Conservation (phyloP, 2,113 vertebrate genomes). For the Laticauda laticaudata region DNA sequence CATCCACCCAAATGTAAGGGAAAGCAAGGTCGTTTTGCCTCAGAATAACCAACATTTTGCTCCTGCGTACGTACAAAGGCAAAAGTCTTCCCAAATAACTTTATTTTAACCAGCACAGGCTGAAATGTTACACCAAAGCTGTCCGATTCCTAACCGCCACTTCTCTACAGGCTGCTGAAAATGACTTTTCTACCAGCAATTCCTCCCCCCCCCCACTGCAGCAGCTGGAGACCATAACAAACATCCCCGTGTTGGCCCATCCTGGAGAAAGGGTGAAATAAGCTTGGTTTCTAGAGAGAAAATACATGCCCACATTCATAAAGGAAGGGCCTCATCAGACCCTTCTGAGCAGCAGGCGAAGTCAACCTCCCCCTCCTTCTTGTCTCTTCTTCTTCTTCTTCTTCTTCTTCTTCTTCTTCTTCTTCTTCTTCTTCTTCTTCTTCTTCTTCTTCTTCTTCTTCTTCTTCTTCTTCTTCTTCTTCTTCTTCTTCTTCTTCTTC, state of each 20-base stretch:
- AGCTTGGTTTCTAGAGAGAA: background rate
- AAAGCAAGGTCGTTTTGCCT: conserved; percentile 27
- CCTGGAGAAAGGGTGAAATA: background rate
- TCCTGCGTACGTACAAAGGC: background rate
- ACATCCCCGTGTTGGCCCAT: too few species aligned
- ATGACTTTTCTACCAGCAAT: background rate
- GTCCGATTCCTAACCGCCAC: conserved; percentile 11
- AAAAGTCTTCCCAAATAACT: background rate
- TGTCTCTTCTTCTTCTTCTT: too few species aligned
- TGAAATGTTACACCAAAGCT: conserved; percentile 30
- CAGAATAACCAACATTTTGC: conserved; percentile 31
- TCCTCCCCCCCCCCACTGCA: background rate
- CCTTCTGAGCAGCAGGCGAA: background rate
- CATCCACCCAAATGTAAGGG: conserved; percentile 43
- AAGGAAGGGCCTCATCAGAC: background rate
- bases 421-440: too few species aligned
- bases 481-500: too few species aligned
- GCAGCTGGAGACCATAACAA: background rate
- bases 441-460: too few species aligned
- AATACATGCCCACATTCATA: background rate
- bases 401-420: too few species aligned
- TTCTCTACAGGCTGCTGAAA: conserved; percentile 1
- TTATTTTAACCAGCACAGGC: rapidly evolving
- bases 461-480: too few species aligned
- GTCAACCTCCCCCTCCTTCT: background rate